phyloP scores from a whole-genome alignment of 1,140 invertebrate genomes.

The Microplitis demolitor region DNA sequence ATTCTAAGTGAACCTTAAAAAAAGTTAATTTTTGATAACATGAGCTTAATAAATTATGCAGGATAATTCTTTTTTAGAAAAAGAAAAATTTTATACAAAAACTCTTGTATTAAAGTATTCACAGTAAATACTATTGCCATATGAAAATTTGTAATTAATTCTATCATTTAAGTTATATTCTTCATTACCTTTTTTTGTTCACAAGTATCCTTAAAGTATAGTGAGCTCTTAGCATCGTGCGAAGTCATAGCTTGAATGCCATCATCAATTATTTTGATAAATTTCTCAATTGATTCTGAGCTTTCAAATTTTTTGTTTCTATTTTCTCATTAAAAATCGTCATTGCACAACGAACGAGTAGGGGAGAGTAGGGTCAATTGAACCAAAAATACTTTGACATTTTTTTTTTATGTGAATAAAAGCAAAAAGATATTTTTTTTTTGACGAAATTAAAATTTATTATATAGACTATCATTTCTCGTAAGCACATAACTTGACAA shows the following conservation, averaged over 20 bases:
- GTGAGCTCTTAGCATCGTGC: not conserved
- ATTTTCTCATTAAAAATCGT: not conserved
- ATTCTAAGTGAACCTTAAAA: too few relatives aligned
- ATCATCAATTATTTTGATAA: not conserved
- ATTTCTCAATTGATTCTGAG: not conserved
- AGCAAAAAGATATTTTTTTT: too few relatives aligned
- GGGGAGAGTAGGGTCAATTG: too few relatives aligned
- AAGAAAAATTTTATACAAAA: too few relatives aligned
- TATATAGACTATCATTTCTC: too few relatives aligned
- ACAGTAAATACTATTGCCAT: not conserved
- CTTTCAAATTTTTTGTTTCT: not conserved
- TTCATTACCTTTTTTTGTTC: not conserved
- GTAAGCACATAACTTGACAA: too few relatives aligned
- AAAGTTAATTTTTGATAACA: not conserved
- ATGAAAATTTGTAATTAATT: too few relatives aligned
- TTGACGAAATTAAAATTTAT: too few relatives aligned
- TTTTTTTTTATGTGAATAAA: too few relatives aligned
- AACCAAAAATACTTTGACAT: too few relatives aligned
- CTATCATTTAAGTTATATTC: too few relatives aligned
- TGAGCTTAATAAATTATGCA: not conserved
- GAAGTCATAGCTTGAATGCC: not conserved
- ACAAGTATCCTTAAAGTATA: not conserved
- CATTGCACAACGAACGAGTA: not conserved
- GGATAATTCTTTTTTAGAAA: not conserved
- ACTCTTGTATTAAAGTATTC: not conserved